A percentile compares a stretch with the other conserved stretches of the same genome.
phyloP scores from a whole-genome alignment of 2,113 vertebrate genomes.

The Lipophrys pholis region DNA sequence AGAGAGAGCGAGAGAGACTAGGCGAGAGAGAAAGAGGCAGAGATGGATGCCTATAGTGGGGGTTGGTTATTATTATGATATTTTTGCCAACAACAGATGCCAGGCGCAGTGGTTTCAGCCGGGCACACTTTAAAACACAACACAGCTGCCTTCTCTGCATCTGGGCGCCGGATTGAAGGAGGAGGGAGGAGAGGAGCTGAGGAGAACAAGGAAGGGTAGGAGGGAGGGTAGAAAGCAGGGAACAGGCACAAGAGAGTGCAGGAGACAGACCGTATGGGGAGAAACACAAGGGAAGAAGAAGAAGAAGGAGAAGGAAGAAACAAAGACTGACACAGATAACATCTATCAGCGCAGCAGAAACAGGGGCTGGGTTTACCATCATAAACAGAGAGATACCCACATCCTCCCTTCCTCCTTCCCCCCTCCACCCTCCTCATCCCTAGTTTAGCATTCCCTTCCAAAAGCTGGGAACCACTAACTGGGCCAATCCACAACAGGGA shows the following conservation, averaged over 20 bases:
- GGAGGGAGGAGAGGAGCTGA: constrained; percentile 42
- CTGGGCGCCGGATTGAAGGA: constrained; percentile 63
- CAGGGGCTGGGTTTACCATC: constrained; percentile 64
- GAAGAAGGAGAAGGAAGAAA: constrained; percentile 43
- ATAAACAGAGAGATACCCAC: constrained; percentile 64
- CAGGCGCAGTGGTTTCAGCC: constrained; percentile 62
- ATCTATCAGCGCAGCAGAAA: constrained; percentile 72
- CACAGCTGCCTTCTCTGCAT: constrained; percentile 73
- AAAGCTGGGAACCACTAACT: constrained; percentile 74
- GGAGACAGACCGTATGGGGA: constrained; percentile 40
- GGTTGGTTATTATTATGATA: constrained; percentile 55
- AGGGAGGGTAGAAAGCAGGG: neutral
- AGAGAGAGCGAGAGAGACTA: constrained; percentile 24
- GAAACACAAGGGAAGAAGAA: constrained; percentile 41
- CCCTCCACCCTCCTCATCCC: constrained; percentile 58
- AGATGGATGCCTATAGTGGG: constrained; percentile 62
- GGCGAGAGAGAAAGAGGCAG: constrained; percentile 14
- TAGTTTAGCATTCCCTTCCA: constrained; percentile 65
- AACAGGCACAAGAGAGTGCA: constrained; percentile 30
- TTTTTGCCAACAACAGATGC: constrained; percentile 68
- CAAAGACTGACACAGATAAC: constrained; percentile 80
- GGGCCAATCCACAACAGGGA: constrained; percentile 82
- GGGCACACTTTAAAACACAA: constrained; percentile 70
- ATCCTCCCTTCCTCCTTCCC: constrained; percentile 47
- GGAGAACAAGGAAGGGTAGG: constrained; percentile 4